phyloP scores from a whole-genome alignment of 64 coral and sea anemone genomes.

The Stichodactyla mertensii region DNA sequence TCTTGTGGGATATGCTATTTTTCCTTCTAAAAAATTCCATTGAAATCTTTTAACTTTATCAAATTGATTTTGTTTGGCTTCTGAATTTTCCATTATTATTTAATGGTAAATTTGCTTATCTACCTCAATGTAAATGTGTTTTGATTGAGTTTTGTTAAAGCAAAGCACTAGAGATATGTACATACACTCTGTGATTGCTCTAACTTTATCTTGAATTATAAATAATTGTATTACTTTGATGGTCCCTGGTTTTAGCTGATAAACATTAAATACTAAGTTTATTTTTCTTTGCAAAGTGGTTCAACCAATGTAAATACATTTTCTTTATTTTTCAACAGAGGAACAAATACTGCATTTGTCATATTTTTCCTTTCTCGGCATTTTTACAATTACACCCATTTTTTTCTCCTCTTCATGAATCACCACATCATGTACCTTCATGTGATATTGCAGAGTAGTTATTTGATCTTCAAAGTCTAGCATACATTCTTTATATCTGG shows the following conservation, averaged over 20 bases:
- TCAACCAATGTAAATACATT: slow-evolving; percentile 4
- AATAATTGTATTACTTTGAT: slow-evolving; percentile 6
- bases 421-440: not conserved
- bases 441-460: not conserved
- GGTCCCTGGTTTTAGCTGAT: not conserved
- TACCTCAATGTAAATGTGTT: slow-evolving; percentile 1
- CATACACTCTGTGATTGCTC: not conserved
- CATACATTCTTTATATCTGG: not conserved
- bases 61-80: slow-evolving; percentile 4
- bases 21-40: not conserved
- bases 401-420: too few relatives aligned
- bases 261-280: slow-evolving; percentile 6
- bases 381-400: not conserved
- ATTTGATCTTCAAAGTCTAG: not conserved
- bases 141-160: slow-evolving; percentile 30
- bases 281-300: slow-evolving; percentile 13
- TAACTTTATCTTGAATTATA: slow-evolving; percentile 16
- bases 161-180: slow-evolving; percentile 15
- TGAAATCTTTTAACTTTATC: not conserved
- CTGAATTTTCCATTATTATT: slow-evolving; percentile 6
- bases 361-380: not conserved
- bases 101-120: slow-evolving; percentile 20
- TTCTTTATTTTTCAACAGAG: slow-evolving; percentile 9
- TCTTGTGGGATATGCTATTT: not conserved
- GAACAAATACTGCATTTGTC: slow-evolving; percentile 3